Conservation (phyloP, 1,140 invertebrate species). For the Zophobas morio region DNA sequence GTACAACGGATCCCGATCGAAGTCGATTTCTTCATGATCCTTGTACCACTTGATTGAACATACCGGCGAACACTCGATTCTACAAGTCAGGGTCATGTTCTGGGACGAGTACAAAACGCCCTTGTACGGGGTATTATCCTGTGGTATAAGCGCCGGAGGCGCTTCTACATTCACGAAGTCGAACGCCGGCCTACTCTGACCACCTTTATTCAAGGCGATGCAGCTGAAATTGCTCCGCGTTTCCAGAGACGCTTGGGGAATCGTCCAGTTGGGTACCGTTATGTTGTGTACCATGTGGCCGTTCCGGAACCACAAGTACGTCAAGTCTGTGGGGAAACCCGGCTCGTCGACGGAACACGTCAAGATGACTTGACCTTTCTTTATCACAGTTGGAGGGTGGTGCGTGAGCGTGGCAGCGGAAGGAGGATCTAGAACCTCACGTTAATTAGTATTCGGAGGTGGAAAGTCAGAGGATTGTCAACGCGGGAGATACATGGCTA, state of each 20-base stretch:
- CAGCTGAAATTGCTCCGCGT: slow-evolving; percentile 91
- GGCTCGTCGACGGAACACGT: slow-evolving; percentile 86
- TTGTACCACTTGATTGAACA: slow-evolving; percentile 89
- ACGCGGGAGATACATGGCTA: too few relatives aligned
- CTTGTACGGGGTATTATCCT: slow-evolving; percentile 84
- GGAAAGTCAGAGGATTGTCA: too few relatives aligned
- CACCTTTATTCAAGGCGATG: slow-evolving; percentile 85
- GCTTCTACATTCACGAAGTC: slow-evolving; percentile 85
- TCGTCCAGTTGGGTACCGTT: slow-evolving; percentile 81
- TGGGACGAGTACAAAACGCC: slow-evolving; percentile 78
- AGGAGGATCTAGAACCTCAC: slow-evolving; percentile 60
- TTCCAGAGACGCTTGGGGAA: slow-evolving; percentile 85
- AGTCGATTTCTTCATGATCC: slow-evolving; percentile 77
- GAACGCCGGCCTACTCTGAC: slow-evolving; percentile 80
- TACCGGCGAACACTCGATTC: slow-evolving; percentile 89
- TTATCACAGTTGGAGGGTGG: slow-evolving; percentile 80
- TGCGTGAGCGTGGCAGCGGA: slow-evolving; percentile 57
- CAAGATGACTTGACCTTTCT: slow-evolving; percentile 83
- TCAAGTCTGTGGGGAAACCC: slow-evolving; percentile 82
- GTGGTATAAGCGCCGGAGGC: slow-evolving; percentile 88
- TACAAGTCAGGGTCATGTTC: slow-evolving; percentile 87
- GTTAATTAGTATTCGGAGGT: background rate
- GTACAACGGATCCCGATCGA: slow-evolving; percentile 76
- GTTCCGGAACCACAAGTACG: slow-evolving; percentile 86
- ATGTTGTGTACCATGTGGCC: slow-evolving; percentile 80